Conservation (phyloP, 2,888 invertebrate genomes). For the Polydesmus complanatus region DNA sequence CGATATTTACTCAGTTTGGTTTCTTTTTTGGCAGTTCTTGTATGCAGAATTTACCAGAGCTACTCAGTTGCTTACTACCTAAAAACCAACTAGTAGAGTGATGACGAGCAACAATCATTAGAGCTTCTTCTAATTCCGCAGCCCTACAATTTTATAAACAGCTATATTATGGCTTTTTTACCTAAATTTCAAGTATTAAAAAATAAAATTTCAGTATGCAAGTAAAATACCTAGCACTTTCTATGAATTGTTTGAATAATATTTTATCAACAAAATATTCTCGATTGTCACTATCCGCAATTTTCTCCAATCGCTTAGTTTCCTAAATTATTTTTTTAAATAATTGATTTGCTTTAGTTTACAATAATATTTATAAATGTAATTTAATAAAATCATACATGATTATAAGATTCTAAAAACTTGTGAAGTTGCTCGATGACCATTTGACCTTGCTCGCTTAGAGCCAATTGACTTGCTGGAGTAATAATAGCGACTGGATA, state of each 20-base stretch:
- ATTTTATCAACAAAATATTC: conserved; percentile 1
- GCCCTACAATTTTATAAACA: not conserved
- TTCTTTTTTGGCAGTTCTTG: no score
- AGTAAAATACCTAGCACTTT: not conserved
- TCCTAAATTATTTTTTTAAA: not conserved
- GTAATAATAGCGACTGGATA: not conserved
- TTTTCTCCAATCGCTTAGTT: not conserved
- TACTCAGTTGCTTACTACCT: not conserved
- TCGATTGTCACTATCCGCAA: not conserved
- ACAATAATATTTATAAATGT: no score
- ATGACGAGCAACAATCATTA: not conserved
- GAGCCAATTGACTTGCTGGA: not conserved
- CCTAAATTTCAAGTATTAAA: not conserved
- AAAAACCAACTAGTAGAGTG: conserved; percentile 2
- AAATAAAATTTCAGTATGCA: not conserved
- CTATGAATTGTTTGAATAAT: not conserved
- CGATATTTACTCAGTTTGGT: no score
- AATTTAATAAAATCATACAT: not conserved
- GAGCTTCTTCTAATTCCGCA: not conserved
- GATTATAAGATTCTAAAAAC: not conserved
- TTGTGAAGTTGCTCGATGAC: not conserved
- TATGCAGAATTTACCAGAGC: no score
- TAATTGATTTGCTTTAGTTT: not conserved
- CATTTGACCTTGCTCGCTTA: not conserved
- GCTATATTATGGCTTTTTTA: not conserved